Evolutionary conservation across 2,797 vertebrate genomes (phyloP).

Genomic region (Siniperca obscura): DNA sequence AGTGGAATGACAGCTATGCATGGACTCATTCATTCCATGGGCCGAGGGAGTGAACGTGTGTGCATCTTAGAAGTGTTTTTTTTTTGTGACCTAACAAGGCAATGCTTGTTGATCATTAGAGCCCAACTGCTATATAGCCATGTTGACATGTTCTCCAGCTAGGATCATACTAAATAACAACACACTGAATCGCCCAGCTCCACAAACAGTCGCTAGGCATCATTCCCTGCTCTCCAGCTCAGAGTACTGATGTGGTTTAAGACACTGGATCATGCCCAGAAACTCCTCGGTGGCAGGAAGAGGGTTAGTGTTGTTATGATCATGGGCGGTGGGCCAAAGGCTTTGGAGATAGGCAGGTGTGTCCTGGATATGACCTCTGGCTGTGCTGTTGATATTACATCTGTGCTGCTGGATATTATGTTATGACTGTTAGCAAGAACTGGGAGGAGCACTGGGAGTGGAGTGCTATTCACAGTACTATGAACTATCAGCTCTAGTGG

Average conservation of each 20-base stretch:
- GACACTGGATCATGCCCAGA: slow-evolving; percentile 43
- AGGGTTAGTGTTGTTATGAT: slow-evolving; percentile 54
- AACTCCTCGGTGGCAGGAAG: slow-evolving; percentile 56
- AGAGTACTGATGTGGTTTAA: slow-evolving; percentile 24
- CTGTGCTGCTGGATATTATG: slow-evolving; percentile 65
- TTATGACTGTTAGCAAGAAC: slow-evolving; percentile 59
- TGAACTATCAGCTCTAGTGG: slow-evolving; percentile 49
- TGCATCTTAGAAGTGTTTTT: slow-evolving; percentile 54
- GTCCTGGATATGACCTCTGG: slow-evolving; percentile 59
- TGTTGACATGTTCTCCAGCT: slow-evolving; percentile 37
- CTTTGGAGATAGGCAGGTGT: slow-evolving; percentile 69
- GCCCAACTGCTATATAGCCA: slow-evolving; percentile 30
- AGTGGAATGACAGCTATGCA: slow-evolving; percentile 73
- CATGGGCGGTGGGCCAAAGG: slow-evolving; percentile 57
- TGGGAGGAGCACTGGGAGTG: slow-evolving; percentile 68
- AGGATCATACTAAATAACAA: slow-evolving; percentile 44
- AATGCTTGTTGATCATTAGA: slow-evolving; percentile 68
- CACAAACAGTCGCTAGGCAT: slow-evolving; percentile 8
- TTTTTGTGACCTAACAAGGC: slow-evolving; percentile 67
- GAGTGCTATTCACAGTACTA: slow-evolving; percentile 53
- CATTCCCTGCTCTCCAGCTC: slow-evolving; percentile 20
- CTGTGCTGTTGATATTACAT: slow-evolving; percentile 68
- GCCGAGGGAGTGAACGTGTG: slow-evolving; percentile 50
- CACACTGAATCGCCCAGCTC: slow-evolving; percentile 16
- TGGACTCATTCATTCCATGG: slow-evolving; percentile 66